Conservation (phyloP, 2,888 invertebrate genomes). For the Seira sanloemensis region DNA sequence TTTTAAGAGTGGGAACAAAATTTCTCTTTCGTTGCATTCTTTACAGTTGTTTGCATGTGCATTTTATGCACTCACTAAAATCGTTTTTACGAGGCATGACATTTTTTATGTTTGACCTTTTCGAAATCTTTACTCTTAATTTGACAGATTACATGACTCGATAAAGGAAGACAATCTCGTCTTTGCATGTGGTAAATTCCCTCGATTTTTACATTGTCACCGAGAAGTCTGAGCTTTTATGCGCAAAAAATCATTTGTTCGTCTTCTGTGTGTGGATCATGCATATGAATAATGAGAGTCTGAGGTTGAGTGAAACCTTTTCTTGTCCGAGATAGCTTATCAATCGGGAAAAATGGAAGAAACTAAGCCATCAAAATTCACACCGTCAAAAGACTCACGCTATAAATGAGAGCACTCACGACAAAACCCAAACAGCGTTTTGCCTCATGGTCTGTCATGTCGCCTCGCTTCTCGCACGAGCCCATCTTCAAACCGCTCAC, state of each 20-base stretch:
- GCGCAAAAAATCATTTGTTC: background rate
- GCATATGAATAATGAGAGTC: background rate
- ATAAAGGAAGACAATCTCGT: background rate
- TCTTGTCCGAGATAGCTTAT: conserved; percentile 47
- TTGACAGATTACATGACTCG: background rate
- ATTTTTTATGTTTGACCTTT: background rate
- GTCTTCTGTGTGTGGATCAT: too few species aligned
- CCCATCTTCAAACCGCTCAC: too few species aligned
- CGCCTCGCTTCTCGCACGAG: too few species aligned
- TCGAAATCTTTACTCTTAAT: background rate
- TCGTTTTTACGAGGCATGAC: background rate
- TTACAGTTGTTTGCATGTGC: background rate
- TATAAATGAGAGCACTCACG: conserved; percentile 55
- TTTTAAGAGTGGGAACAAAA: background rate
- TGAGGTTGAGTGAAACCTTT: conserved; percentile 22
- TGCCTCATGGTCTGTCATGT: too few species aligned
- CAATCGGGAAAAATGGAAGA: conserved; percentile 49
- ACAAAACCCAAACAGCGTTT: conserved; percentile 2
- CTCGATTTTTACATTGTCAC: too few species aligned
- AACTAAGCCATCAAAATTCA: conserved; percentile 62
- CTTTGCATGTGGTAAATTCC: background rate
- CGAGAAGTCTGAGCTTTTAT: too few species aligned
- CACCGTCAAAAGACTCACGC: conserved; percentile 56
- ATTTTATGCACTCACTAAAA: too few species aligned
- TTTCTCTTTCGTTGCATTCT: background rate